Conservation (phyloP, 2,888 invertebrate genomes). For the Calephelis perditalis region DNA sequence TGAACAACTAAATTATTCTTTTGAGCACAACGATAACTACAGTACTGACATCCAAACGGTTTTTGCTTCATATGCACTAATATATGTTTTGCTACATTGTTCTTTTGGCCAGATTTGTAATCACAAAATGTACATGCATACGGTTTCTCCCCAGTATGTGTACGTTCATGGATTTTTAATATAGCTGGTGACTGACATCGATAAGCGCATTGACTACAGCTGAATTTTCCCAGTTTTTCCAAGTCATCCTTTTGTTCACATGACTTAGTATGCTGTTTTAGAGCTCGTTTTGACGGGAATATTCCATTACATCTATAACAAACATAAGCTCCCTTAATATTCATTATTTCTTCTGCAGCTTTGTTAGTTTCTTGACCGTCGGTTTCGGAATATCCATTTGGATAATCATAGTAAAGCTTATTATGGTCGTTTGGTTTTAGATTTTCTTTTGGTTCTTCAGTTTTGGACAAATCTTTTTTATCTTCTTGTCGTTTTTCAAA, state of each 20-base stretch:
- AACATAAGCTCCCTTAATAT: conserved; percentile 59
- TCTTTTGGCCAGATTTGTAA: conserved; percentile 72
- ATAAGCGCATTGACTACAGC: conserved; percentile 63
- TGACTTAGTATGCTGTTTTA: conserved; percentile 59
- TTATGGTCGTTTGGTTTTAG: conserved; percentile 57
- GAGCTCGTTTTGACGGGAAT: conserved; percentile 55
- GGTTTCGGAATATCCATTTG: conserved; percentile 32
- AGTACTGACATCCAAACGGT: conserved; percentile 68
- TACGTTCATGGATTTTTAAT: conserved; percentile 69
- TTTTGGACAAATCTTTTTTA: conserved; percentile 1
- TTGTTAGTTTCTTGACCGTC: conserved; percentile 47
- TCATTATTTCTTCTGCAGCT: conserved; percentile 48
- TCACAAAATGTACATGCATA: conserved; percentile 69
- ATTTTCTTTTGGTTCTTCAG: conserved; percentile 57
- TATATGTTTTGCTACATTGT: conserved; percentile 72
- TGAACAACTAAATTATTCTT: conserved; percentile 73
- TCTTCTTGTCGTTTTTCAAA: conserved; percentile 42
- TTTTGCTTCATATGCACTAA: conserved; percentile 74
- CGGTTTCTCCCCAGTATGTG: conserved; percentile 69
- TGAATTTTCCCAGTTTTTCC: conserved; percentile 60
- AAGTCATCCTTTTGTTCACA: conserved; percentile 43
- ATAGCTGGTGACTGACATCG: conserved; percentile 72
- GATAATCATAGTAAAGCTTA: conserved; percentile 48
- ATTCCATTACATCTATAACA: conserved; percentile 63
- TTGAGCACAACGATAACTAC: conserved; percentile 70